These are phyloP conservation scores for Neosalanx taihuensis DNA, from an alignment of 2,797 vertebrate genomes.

Conservation along the genomic window DNA sequence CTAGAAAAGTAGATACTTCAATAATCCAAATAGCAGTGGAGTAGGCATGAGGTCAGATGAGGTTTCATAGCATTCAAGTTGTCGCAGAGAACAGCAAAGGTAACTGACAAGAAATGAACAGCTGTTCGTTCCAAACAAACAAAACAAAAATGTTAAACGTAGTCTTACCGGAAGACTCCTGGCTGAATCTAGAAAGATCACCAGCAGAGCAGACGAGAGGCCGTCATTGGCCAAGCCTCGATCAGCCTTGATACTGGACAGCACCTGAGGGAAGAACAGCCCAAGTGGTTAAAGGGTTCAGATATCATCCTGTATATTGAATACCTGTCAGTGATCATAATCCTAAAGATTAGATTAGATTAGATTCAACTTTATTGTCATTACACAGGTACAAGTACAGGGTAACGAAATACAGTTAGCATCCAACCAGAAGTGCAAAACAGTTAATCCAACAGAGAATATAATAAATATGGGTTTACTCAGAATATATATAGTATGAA, in stretches of 20 bases:
- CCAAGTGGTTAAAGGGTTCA: too few species aligned
- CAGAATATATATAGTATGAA: too few species aligned
- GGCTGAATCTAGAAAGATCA: conserved; percentile 93
- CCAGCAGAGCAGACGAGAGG: conserved; percentile 87
- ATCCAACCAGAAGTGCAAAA: too few species aligned
- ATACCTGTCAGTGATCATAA: background rate
- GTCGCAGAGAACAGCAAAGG: background rate
- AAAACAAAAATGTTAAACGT: background rate
- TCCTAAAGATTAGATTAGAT: too few species aligned
- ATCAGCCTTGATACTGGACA: conserved; percentile 82
- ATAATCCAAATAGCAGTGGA: background rate
- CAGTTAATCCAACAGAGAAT: too few species aligned
- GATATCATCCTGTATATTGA: background rate
- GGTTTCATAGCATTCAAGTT: background rate
- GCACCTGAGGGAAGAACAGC: conserved; percentile 66
- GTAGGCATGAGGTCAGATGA: background rate
- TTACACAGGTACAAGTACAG: too few species aligned
- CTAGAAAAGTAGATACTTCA: too few species aligned
- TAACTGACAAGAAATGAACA: background rate
- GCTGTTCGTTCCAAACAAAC: too few species aligned
- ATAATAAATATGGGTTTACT: too few species aligned
- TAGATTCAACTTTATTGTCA: too few species aligned
- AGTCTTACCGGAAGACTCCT: conserved; percentile 91
- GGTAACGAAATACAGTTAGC: too few species aligned
- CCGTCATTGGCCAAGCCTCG: conserved; percentile 86